Evolutionary conservation across 2,797 vertebrate species (phyloP).

Genomic region (Tragopan temminckii): DNA sequence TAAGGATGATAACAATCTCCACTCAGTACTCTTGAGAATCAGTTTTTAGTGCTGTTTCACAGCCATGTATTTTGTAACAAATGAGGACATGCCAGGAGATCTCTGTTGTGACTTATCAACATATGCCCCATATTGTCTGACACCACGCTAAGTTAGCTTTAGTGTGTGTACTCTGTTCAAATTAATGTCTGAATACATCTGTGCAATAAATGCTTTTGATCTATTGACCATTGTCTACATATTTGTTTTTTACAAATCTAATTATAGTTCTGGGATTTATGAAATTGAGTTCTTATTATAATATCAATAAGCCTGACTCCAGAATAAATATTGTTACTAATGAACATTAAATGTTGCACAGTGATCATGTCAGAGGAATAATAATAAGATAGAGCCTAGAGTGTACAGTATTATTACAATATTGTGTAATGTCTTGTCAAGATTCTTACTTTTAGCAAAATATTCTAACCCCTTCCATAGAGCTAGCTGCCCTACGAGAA

Average conservation of each 20-base stretch:
- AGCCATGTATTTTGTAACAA: background rate
- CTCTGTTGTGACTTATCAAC: background rate
- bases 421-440: background rate
- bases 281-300: conserved; percentile 57
- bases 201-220: conserved; percentile 42
- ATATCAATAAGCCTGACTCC: conserved; percentile 45
- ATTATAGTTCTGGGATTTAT: conserved; percentile 49
- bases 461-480: background rate
- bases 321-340: conserved; percentile 68
- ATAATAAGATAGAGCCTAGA: conserved; percentile 9
- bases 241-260: conserved; percentile 41
- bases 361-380: conserved; percentile 29
- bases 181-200: conserved; percentile 37
- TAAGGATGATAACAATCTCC: background rate
- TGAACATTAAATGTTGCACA: conserved; percentile 48
- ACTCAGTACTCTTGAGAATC: background rate
- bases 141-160: background rate
- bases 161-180: background rate
- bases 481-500: background rate
- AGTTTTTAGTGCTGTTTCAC: background rate
- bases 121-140: background rate
- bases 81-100: background rate
- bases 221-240: conserved; percentile 15
- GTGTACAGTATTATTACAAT: background rate
- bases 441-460: conserved; percentile 1